Base-by-base conservation (phyloP, 2,113 vertebrate genomes). In the Pelecanoides urinatrix region DNA sequence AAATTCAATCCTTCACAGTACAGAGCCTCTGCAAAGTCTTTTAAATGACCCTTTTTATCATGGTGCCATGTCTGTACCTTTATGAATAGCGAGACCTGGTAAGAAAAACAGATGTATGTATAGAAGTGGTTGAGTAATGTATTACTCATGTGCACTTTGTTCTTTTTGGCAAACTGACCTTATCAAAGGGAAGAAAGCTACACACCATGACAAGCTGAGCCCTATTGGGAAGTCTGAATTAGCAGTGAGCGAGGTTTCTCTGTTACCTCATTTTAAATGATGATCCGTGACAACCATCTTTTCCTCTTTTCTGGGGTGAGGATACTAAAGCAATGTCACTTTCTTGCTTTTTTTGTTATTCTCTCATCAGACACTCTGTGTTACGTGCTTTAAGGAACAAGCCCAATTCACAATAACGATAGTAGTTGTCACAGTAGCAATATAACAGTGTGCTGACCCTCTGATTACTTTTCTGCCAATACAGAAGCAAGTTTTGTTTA, bases 1-100 rank as follows among this genome's bases (percentile, higher is more conserved):
- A 98, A 99, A 98, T 98, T 98, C 98, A 98, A 97, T 98, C 98
- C 97, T 98, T 98, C 98, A 98, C 98, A 98, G 98, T 97, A 98
- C 97, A 98, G 96, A 98, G 97, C 97, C 89, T 97, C 97, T 97
- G 97, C 29, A 79, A 98, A 98, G 98, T 98, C 97, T 98, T 98
- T 98, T 98, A 98, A 99, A 99, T 98, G 97, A 98, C 98, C 98
- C 98, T 98, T 99, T 98, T 98, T 97, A 98, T 98, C 98, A 98
- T 92, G 87, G 95, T 98, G 98, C 96, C 93, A 94, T 97, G 97
- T 98, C 96, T 98, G 94, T 97, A 97, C 97, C 97, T 98, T 97
- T 98, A 90, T 98, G 92, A 98, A 98, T 87, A 98, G 95, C 96
- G 94, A 96, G 95, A 97, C 94, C 94, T 95, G 97, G 94, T 98